A percentile compares a stretch with the other conserved stretches of the same genome.
These are phyloP conservation scores for Pangasius mekongensis DNA, from an alignment of 2,797 vertebrate species.

Conservation along the genomic window DNA sequence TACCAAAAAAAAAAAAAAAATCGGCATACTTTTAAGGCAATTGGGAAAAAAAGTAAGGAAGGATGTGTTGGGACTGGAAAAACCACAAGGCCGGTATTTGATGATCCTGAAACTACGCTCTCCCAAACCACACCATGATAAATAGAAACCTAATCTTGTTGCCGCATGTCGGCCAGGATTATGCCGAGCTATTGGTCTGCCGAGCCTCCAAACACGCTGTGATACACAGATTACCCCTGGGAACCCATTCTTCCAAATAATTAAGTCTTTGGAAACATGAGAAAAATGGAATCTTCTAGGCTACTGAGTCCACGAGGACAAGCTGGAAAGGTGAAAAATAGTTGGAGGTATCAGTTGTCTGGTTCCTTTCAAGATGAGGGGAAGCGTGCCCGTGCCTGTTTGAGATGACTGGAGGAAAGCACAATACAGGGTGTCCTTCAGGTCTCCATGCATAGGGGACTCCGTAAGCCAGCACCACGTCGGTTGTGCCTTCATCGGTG, in stretches of 20 bases:
- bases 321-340: constrained; percentile 25
- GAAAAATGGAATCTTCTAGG: constrained; percentile 40
- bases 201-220: constrained; percentile 11
- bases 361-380: constrained; percentile 35
- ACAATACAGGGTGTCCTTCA: background rate
- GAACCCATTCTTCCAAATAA: constrained; percentile 46
- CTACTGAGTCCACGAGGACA: constrained; percentile 29
- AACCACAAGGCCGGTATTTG: background rate
- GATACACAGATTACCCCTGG: constrained; percentile 37
- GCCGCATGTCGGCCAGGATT: constrained; percentile 49
- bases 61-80: background rate
- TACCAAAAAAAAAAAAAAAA: too few relatives aligned
- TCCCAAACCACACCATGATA: constrained; percentile 40
- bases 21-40: background rate
- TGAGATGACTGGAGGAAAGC: constrained; percentile 10
- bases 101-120: background rate
- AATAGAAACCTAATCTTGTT: constrained; percentile 53
- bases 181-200: constrained; percentile 34
- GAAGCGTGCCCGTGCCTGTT: constrained; percentile 5
- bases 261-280: constrained; percentile 47
- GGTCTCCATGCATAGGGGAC: too few relatives aligned
- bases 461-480: too few relatives aligned
- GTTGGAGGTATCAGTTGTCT: constrained; percentile 39
- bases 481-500: too few relatives aligned
- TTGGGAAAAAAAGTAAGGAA: background rate